Evolutionary conservation across 2,888 invertebrate genomes (phyloP).

Genomic region (Agrotis exclamationis): DNA sequence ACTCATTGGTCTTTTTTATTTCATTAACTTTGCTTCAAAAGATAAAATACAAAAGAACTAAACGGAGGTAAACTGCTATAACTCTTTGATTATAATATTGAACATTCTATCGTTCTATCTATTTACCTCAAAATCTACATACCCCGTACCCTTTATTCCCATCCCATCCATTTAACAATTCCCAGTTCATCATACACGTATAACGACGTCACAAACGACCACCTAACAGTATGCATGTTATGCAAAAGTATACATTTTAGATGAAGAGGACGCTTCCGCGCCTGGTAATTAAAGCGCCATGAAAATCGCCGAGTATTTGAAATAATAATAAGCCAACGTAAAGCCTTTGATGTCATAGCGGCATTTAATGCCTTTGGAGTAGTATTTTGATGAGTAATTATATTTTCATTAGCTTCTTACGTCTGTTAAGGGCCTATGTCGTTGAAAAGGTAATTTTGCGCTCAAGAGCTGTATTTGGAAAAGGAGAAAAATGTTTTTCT

Average conservation of each 20-base stretch:
- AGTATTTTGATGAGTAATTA: slow-evolving; percentile 60
- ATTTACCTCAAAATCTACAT: neutral
- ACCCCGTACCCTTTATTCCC: neutral
- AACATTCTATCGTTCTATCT: too few species aligned
- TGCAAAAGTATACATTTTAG: slow-evolving; percentile 59
- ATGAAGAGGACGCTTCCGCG: slow-evolving; percentile 43
- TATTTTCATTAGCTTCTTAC: slow-evolving; percentile 54
- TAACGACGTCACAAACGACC: slow-evolving; percentile 30
- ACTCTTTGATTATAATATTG: too few species aligned
- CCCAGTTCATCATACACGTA: slow-evolving; percentile 29
- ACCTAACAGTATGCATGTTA: slow-evolving; percentile 50
- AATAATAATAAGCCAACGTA: slow-evolving; percentile 56
- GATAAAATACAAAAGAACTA: too few species aligned
- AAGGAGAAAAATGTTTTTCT: slow-evolving; percentile 14
- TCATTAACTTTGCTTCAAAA: too few species aligned
- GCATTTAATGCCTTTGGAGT: slow-evolving; percentile 48
- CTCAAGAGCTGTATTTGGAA: slow-evolving; percentile 21
- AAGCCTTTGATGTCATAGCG: slow-evolving; percentile 56
- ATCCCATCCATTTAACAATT: slow-evolving; percentile 26
- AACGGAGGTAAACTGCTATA: too few species aligned
- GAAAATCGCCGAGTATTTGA: slow-evolving; percentile 59
- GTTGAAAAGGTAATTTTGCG: slow-evolving; percentile 34
- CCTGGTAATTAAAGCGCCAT: slow-evolving; percentile 56
- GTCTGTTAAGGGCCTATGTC: slow-evolving; percentile 29
- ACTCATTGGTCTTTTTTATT: too few species aligned